Evolutionary conservation across 2,888 invertebrate species (phyloP).

Genomic region (Cheilosia vernalis): DNA sequence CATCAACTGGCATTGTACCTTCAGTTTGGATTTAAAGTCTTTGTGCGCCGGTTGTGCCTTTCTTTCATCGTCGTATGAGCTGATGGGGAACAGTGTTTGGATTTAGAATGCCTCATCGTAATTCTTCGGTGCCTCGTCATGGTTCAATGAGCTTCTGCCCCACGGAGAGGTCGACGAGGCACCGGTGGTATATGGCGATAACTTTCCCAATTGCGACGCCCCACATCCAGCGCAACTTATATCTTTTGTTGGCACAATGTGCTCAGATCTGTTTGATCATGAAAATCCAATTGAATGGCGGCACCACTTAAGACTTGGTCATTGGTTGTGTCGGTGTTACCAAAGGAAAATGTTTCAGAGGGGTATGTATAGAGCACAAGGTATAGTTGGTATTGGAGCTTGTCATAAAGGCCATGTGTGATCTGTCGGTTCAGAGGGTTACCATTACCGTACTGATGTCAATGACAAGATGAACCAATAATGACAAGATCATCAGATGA

Average conservation of each 20-base stretch:
- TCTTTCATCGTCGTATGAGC: too few relatives aligned
- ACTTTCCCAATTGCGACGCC: slow-evolving; percentile 96
- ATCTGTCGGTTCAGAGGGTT: slow-evolving; percentile 96
- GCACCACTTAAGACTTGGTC: slow-evolving; percentile 97
- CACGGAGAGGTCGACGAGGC: slow-evolving; percentile 97
- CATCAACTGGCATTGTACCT: slow-evolving; percentile 84
- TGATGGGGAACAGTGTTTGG: too few relatives aligned
- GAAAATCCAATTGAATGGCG: slow-evolving; percentile 99
- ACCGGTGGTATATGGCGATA: slow-evolving; percentile 99
- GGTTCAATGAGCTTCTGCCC: slow-evolving; percentile 99
- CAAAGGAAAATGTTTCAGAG: slow-evolving; percentile 99
- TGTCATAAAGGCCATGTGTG: slow-evolving; percentile 99
- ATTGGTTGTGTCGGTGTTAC: slow-evolving; percentile 99
- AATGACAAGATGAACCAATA: slow-evolving; percentile 95
- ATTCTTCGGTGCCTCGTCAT: slow-evolving; percentile 99
- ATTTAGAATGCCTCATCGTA: too few relatives aligned
- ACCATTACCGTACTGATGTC: slow-evolving; percentile 99
- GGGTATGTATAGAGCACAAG: too few relatives aligned
- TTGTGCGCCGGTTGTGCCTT: too few relatives aligned
- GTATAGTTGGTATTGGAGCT: slow-evolving; percentile 99
- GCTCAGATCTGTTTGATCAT: slow-evolving; percentile 97
- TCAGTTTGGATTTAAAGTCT: too few relatives aligned
- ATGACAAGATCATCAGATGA: slow-evolving; percentile 97
- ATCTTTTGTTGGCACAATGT: slow-evolving; percentile 96
- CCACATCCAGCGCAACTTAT: slow-evolving; percentile 98